Conservation (phyloP, 37 sponge, comb jelly and placozoan genomes). For the Crambe crambe region DNA sequence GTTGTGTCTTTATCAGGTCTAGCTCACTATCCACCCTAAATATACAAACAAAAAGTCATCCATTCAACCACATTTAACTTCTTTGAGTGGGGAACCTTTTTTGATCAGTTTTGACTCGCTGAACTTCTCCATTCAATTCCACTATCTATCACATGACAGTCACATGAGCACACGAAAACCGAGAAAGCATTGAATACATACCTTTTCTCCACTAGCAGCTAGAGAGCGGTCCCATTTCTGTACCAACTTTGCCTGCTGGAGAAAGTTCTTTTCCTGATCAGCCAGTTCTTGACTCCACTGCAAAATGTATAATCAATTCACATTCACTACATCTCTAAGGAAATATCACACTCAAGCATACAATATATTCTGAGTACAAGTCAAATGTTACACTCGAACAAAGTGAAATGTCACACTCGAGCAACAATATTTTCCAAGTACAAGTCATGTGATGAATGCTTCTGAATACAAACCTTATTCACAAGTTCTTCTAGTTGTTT, state of each 20-base stretch:
- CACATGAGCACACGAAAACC: too few species aligned
- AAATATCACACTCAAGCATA: too few species aligned
- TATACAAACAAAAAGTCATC: too few species aligned
- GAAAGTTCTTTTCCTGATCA: conserved; percentile 91
- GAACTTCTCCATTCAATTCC: conserved; percentile 63
- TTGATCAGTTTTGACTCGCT: conserved; percentile 70
- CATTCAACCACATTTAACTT: background rate
- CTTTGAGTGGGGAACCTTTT: too few species aligned
- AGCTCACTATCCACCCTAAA: conserved; percentile 88
- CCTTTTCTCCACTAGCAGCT: conserved; percentile 86
- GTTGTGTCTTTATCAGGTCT: conserved; percentile 92
- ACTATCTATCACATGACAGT: conserved; percentile 24
- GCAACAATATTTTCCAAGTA: background rate
- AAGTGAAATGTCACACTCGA: background rate
- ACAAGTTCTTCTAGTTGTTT: conserved; percentile 92
- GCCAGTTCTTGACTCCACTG: conserved; percentile 95
- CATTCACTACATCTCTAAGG: too few species aligned
- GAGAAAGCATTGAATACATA: too few species aligned
- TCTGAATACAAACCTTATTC: conserved; percentile 68
- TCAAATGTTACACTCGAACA: background rate
- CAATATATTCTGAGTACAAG: background rate
- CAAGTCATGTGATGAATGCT: too few species aligned
- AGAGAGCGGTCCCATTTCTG: conserved; percentile 86
- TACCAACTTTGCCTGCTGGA: conserved; percentile 86
- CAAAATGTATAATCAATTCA: background rate